These are phyloP conservation scores for Meriones psammophilus DNA, from an alignment of 2,797 vertebrate genomes.

Conservation along the genomic window DNA sequence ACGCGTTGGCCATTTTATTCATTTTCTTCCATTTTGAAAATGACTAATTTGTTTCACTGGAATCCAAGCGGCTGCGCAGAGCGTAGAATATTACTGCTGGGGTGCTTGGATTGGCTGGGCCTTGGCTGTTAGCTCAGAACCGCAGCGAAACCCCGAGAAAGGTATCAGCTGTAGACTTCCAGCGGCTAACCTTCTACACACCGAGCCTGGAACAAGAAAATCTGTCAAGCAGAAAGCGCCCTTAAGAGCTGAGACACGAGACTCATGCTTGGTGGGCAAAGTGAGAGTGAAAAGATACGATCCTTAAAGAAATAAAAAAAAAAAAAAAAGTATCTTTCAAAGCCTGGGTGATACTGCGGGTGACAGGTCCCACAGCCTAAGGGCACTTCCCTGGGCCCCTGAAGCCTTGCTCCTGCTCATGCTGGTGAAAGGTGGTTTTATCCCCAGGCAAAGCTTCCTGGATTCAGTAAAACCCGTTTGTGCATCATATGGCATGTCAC, in stretches of 20 bases:
- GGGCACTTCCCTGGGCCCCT: slow-evolving; percentile 82
- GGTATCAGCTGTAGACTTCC: slow-evolving; percentile 66
- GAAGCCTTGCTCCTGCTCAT: slow-evolving; percentile 63
- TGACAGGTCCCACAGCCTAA: slow-evolving; percentile 87
- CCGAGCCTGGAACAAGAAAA: slow-evolving; percentile 83
- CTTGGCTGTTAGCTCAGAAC: slow-evolving; percentile 34
- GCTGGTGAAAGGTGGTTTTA: slow-evolving; percentile 85
- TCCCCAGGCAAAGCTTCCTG: slow-evolving; percentile 87
- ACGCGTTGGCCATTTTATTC: background rate
- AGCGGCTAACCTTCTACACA: slow-evolving; percentile 66
- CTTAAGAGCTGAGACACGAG: slow-evolving; percentile 80
- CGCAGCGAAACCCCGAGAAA: slow-evolving; percentile 61
- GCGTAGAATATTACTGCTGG: background rate
- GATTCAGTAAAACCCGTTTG: slow-evolving; percentile 83
- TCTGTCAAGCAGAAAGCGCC: slow-evolving; percentile 68
- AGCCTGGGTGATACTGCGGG: slow-evolving; percentile 84
- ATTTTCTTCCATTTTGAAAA: slow-evolving; percentile 33
- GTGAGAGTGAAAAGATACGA: slow-evolving; percentile 81
- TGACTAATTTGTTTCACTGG: background rate
- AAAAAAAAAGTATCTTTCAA: slow-evolving; percentile 84
- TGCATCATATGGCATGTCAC: slow-evolving; percentile 86
- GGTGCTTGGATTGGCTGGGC: slow-evolving; percentile 63
- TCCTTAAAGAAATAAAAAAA: slow-evolving; percentile 80
- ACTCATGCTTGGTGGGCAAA: slow-evolving; percentile 84
- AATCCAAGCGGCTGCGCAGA: background rate